Percentiles rank a stretch among this genome's conserved stretches.
These are phyloP conservation scores for Epicampocera succincta DNA, from an alignment of 2,888 invertebrate species.

Conservation along the genomic window DNA sequence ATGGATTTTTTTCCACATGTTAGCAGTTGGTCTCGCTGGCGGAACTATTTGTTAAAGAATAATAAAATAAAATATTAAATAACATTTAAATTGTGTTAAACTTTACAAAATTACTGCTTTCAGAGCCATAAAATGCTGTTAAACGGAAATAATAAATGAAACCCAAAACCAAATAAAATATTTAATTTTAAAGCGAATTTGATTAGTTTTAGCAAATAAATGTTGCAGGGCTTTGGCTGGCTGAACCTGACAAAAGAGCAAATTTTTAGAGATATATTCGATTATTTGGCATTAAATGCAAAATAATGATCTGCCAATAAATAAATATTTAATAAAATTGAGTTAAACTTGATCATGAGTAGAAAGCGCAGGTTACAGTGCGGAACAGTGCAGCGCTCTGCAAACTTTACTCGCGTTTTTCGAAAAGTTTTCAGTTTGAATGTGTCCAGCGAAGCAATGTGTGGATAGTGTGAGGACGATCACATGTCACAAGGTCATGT, in stretches of 20 bases:
- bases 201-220: slow-evolving; percentile 42
- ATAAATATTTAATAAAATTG: slow-evolving; percentile 32
- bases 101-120: no score
- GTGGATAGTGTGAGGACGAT: no score
- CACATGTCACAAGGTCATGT: no score
- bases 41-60: background rate
- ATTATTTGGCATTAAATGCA: slow-evolving; percentile 10
- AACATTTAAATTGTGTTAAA: slow-evolving; percentile 26
- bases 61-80: slow-evolving; percentile 43
- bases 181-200: slow-evolving; percentile 22
- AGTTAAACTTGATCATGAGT: background rate
- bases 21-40: slow-evolving; percentile 10
- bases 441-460: no score
- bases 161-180: background rate
- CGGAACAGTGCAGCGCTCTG: no score
- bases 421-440: no score
- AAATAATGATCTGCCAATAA: no score
- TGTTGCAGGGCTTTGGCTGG: background rate
- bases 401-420: no score
- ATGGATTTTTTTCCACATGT: no score
- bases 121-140: background rate
- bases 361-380: background rate
- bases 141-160: slow-evolving; percentile 2
- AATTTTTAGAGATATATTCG: background rate
- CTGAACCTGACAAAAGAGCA: background rate